Evolutionary conservation across 2,113 vertebrate genomes (phyloP), one percentile per base, ranked within the genome.

Genomic region (Myiozetetes cayanensis): DNA sequence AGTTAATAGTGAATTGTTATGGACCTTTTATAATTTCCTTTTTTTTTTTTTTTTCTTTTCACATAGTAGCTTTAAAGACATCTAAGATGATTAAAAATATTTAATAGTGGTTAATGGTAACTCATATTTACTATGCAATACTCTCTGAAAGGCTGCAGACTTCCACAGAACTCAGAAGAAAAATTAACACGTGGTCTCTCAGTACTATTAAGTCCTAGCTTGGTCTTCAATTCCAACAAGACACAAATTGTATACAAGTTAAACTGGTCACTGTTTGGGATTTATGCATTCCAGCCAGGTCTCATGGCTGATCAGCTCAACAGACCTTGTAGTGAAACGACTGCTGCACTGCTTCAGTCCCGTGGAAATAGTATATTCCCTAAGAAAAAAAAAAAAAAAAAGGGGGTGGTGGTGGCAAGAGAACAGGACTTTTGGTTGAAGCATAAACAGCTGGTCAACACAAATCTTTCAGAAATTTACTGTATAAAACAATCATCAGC

Each of bases 251-350:
- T 47, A 92, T 7, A 90, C 87, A 97, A 80, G 79, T 92, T 87
- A 58, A 94, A 85, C 92, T 93, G 79, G 90, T 89, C 91, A 95
- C 91, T 89, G 85, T 75, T 90, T 85, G 94, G 95, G 72, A 66
- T 94, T 96, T 94, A 35, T 63, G 82, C 90, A 91, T 94, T 95
- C 96, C 92, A 94, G 90, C 82, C 93, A 95, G 96, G 94, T 96
- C 92, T 94, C 90, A 35, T 9, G 83, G 93, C 94, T 96, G 85
- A 93, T 72, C 90, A 92, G 96, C 96, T 95, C 84, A 90, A 92
- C 92, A 90, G 92, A 93, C 96, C 93, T 96, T 95, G 92, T 91
- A 96, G 93, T 94, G 96, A 93, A 96, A 93, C 83, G 93, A 96
- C 88, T 88, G 93, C 90, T 96, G 88, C 93, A 92, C 90, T 94